Evolutionary conservation across 2,888 invertebrate species (phyloP), one percentile per base, ranked within the genome.

Genomic region (Antitype chi): DNA sequence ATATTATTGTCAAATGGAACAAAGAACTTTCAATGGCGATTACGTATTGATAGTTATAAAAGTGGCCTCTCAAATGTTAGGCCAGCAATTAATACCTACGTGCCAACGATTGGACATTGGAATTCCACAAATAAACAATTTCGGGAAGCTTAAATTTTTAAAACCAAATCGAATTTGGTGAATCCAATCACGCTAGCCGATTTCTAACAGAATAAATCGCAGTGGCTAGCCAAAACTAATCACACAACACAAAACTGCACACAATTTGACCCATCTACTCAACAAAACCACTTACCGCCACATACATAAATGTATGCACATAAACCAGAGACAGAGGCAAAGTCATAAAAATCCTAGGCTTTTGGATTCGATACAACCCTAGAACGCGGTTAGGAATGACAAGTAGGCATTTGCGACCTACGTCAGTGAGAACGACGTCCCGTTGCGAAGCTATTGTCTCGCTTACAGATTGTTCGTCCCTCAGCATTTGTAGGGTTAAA

Each of bases 321-420:
- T 82, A 78, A 82, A 77, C 38, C 38, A 64, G 70, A 77, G 74
- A 70, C 52, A 84, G 38, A 74, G 70, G 73, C 62, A 47, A 38
- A 72, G 57, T 64, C 72, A 74, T 87, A 86, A 85, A 68, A 87
- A 80, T 84, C 76, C 73, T 75, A 78, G 82, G 55, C 60, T 71
- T 68, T 84, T 38, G 68, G 64, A 76, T 67, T 74, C 77, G 73
- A 71, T 74, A 70, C 83, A 84, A 81, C 83, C 83, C 83, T 84
- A 84, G 74, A 47, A 81, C 74, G 85, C 63, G 78, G 76, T 81
- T 80, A 84, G 73, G 75, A 84, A 85, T 85, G 80, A 85, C 80
- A 87, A 87, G 87, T 84, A 87, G 85, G 68, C 73, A 78, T 77
- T 84, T 70, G 80, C 53, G 64, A 87, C 82, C 78, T 84, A 73